Evolutionary conservation across 2,113 vertebrate species (phyloP), one percentile per base, ranked within the genome.

Genomic region (Hemiprocne comata): DNA sequence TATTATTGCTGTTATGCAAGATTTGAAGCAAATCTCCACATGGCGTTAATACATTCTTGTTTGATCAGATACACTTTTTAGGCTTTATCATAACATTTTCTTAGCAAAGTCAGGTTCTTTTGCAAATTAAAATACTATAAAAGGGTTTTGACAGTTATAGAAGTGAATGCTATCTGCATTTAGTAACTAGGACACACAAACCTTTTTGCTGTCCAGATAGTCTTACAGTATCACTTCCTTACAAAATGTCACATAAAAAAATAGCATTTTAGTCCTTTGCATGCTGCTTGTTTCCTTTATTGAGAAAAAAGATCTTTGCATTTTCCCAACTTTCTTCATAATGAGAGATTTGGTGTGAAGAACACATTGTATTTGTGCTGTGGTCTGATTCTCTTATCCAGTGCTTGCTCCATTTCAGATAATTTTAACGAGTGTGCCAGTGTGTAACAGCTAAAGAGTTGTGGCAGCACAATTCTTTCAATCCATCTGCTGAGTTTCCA

Each of bases 11-110:
- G 66, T 95, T 97, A 90, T 84, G 93, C 83, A 94, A 96, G 90
- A 94, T 96, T 97, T 97, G 89, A 94, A 95, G 93, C 77, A 92
- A 95, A 89, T 93, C 76, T 96, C 48, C 84, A 20, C 61, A 7
- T 60, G 69, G 42, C 95, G 81, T 83, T 97, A 95, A 92, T 94
- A 58, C 36, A 74, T 91, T 97, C 65, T 93, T 81, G 72, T 94
- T 97, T 94, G 89, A 97, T 98, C 97, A 95, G 96, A 97, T 97
- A 96, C 94, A 94, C 85, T 88, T 92, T 93, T 86, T 93, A 88
- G 88, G 66, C 33, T 96, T 96, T 97, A 96, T 97, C 89, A 75
- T 78, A 94, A 93, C 82, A 95, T 93, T 95, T 94, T 91, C 79
- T 85, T 82, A 86, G 65, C 12, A 23, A 95, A 93, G 69, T 81